Conservation (phyloP, 1,140 invertebrate species). For the Mya arenaria region DNA sequence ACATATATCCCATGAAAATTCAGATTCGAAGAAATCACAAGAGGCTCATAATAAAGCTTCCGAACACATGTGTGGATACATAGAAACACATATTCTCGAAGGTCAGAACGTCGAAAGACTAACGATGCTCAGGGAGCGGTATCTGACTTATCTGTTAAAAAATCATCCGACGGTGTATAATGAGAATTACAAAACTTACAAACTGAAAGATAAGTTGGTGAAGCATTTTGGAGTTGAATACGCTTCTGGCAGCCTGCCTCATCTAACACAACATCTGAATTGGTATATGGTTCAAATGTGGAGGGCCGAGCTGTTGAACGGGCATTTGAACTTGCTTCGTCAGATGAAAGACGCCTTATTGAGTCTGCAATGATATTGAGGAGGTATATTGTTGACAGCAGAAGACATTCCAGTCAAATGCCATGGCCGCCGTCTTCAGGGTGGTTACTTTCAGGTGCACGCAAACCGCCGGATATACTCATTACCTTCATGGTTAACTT, state of each 20-base stretch:
- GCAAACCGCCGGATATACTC: constrained; percentile 12
- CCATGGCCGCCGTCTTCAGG: constrained; percentile 8
- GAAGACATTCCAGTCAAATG: neutral
- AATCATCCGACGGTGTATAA: neutral
- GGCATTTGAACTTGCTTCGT: constrained; percentile 12
- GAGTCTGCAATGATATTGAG: constrained; percentile 5
- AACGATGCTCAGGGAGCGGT: neutral
- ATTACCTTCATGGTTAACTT: neutral
- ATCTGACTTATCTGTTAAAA: neutral
- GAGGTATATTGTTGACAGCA: neutral
- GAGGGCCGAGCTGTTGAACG: neutral
- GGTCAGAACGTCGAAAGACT: constrained; percentile 14
- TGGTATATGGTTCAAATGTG: neutral
- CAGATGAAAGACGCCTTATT: neutral
- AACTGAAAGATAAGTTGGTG: neutral
- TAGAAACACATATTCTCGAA: neutral
- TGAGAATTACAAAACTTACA: constrained; percentile 4
- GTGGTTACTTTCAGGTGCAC: neutral
- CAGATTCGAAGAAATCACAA: neutral
- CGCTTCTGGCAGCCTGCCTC: constrained; percentile 7
- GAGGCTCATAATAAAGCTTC: neutral
- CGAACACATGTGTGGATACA: neutral
- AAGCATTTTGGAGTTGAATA: neutral
- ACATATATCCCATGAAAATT: neutral
- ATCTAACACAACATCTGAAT: neutral